These are phyloP conservation scores for Zalophus californianus DNA, from an alignment of 2,797 vertebrate genomes.

Conservation along the genomic window DNA sequence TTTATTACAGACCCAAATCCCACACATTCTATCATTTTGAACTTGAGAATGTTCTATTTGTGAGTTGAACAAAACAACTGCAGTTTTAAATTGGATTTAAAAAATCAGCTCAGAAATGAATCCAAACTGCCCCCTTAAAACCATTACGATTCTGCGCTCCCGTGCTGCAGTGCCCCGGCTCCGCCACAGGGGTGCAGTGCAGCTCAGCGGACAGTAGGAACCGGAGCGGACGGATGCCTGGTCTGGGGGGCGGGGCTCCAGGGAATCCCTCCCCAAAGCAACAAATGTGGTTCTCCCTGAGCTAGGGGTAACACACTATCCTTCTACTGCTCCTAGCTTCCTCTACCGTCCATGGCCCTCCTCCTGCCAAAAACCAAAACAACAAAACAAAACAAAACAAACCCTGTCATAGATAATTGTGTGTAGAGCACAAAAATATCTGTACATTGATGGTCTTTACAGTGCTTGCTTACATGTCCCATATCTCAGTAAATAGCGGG, in stretches of 20 bases:
- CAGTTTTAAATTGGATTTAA: constrained; percentile 15
- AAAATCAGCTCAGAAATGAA: neutral
- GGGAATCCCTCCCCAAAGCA: neutral
- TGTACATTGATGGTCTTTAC: neutral
- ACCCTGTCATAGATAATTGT: neutral
- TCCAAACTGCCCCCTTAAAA: neutral
- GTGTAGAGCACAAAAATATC: neutral
- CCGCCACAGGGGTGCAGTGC: constrained; percentile 68
- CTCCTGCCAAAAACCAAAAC: neutral
- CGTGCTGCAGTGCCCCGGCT: constrained; percentile 5
- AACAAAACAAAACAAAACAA: neutral
- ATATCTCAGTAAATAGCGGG: too few species aligned
- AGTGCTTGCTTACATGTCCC: neutral
- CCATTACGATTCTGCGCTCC: neutral
- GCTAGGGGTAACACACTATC: accelerated
- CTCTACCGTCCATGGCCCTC: too few species aligned
- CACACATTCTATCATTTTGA: neutral
- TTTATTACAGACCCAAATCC: neutral
- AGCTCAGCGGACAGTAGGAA: constrained; percentile 42
- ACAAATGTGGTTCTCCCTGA: neutral
- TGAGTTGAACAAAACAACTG: neutral
- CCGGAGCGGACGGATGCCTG: accelerated
- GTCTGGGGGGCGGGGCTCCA: neutral
- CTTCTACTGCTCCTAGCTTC: neutral
- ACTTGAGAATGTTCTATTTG: neutral